A percentile compares a stretch with the other conserved stretches of the same genome.
Conservation (phyloP, 2,113 vertebrate species). For the Passer montanus region DNA sequence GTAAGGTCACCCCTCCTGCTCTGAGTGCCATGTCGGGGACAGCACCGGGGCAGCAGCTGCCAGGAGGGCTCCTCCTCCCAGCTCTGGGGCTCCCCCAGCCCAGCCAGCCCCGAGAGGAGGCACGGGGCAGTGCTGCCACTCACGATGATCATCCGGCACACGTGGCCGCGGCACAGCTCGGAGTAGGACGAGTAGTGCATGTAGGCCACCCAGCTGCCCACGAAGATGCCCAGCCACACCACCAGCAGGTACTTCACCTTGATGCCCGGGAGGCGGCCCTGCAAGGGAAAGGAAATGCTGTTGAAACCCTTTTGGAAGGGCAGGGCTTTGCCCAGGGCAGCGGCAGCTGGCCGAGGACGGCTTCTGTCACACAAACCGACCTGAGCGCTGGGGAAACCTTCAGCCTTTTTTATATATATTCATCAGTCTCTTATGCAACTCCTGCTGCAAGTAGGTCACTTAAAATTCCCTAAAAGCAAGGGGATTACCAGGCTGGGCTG, state of each 20-base stretch:
- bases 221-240: conserved; percentile 89
- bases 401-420: not conserved
- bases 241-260: conserved; percentile 93
- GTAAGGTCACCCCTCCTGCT: conserved; percentile 1
- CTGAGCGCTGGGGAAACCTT: not conserved
- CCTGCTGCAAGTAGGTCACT: conserved; percentile 63
- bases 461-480: conserved; percentile 46
- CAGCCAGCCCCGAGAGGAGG: rapidly evolving
- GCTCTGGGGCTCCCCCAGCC: not conserved
- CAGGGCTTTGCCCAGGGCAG: not conserved
- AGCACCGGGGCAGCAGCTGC: not conserved
- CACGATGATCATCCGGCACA: conserved; percentile 91
- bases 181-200: conserved; percentile 92
- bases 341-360: not conserved
- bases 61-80: not conserved
- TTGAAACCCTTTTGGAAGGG: not conserved
- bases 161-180: conserved; percentile 89
- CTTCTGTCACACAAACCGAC: not conserved
- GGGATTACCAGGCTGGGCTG: not conserved
- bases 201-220: conserved; percentile 93
- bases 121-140: conserved; percentile 51
- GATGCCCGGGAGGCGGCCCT: conserved; percentile 90
- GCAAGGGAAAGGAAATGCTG: not conserved
- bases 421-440: conserved; percentile 40
- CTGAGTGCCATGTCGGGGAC: rapidly evolving